Evolutionary conservation across 2,113 vertebrate genomes (phyloP).

Genomic region (Progne subis): DNA sequence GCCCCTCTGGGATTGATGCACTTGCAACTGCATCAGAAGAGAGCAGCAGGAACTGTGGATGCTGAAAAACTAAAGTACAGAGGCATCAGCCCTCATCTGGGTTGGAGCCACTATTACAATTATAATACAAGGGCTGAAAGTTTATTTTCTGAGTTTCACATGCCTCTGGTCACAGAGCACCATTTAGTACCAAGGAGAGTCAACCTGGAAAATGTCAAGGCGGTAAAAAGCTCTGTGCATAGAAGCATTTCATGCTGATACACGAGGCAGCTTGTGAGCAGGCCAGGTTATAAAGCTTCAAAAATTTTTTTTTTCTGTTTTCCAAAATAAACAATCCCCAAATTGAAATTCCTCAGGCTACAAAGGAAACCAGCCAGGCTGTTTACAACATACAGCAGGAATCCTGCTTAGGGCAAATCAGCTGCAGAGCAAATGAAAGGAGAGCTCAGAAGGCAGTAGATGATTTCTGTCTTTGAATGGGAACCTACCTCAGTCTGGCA

Average conservation of each 20-base stretch:
- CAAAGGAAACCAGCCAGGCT: slow-evolving; percentile 26
- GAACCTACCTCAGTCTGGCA: background rate
- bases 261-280: background rate
- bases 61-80: background rate
- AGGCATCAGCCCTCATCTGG: background rate
- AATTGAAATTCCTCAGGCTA: slow-evolving; percentile 8
- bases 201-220: background rate
- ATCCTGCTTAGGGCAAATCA: slow-evolving; percentile 44
- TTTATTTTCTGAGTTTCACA: background rate
- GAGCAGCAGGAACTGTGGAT: background rate
- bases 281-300: background rate
- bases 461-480: background rate
- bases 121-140: background rate
- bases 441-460: background rate
- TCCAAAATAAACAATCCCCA: slow-evolving; percentile 24
- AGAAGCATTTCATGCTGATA: background rate
- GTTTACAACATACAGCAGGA: slow-evolving; percentile 26
- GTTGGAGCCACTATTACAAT: background rate
- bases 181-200: background rate
- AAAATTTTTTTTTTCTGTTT: background rate
- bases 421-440: slow-evolving; percentile 41
- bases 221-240: background rate
- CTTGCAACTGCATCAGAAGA: background rate
- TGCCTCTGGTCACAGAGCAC: background rate
- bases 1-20: background rate